These are phyloP conservation scores for Cyclina sinensis DNA, from an alignment of 1,140 invertebrate genomes.

Conservation along the genomic window DNA sequence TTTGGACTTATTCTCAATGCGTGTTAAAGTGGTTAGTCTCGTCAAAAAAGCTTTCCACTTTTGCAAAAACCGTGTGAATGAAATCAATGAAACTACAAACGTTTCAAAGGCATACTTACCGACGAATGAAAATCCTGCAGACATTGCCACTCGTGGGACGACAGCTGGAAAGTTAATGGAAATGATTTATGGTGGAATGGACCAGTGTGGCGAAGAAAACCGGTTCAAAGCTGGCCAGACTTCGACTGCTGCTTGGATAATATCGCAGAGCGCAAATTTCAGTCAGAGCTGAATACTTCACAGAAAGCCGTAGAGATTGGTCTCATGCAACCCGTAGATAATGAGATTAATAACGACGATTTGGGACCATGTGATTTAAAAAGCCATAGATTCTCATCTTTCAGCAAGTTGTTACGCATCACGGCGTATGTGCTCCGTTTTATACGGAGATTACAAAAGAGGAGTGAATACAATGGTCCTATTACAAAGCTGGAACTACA, in stretches of 20 bases:
- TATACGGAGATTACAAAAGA: neutral
- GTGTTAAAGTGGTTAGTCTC: slow-evolving; percentile 1
- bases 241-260: neutral
- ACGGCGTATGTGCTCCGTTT: neutral
- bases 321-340: neutral
- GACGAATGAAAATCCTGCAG: neutral
- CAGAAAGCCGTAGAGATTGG: neutral
- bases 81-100: neutral
- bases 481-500: neutral
- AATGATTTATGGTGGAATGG: neutral
- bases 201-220: neutral
- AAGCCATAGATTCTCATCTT: neutral
- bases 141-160: too few species aligned
- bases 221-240: neutral
- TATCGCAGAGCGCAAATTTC: neutral
- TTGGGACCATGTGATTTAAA: neutral
- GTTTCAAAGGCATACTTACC: neutral
- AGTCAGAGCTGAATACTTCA: neutral
- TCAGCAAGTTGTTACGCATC: neutral
- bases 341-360: neutral
- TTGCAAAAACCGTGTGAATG: slow-evolving; percentile 6
- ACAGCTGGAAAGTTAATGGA: too few species aligned
- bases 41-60: neutral
- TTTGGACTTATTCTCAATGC: slow-evolving; percentile 1
- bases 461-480: neutral